Evolutionary conservation across 1,140 invertebrate species (phyloP).

Genomic region (Leptinotarsa undecemlineata): DNA sequence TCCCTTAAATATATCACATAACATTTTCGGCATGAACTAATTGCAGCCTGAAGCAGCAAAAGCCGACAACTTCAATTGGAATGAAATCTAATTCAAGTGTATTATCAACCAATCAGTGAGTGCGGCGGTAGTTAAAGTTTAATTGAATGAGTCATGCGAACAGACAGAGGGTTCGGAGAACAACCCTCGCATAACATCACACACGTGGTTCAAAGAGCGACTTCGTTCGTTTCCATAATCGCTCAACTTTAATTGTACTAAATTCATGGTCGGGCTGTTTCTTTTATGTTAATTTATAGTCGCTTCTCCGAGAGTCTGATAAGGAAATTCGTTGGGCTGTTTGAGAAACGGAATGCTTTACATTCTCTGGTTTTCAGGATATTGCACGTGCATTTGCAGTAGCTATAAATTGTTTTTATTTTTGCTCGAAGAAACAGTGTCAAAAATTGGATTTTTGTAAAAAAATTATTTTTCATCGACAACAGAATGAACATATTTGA

Average conservation of each 20-base stretch:
- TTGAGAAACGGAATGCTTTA: too few relatives aligned
- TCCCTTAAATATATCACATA: not conserved
- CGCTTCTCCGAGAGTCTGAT: not conserved
- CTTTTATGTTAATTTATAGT: conserved; percentile 30
- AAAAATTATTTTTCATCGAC: too few relatives aligned
- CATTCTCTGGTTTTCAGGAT: too few relatives aligned
- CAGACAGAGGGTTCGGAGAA: conserved; percentile 27
- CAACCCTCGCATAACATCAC: conserved; percentile 35
- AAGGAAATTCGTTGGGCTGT: conserved; percentile 9
- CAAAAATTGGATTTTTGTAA: too few relatives aligned
- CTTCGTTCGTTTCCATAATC: conserved; percentile 3
- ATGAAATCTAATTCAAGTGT: conserved; percentile 21
- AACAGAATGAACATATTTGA: too few relatives aligned
- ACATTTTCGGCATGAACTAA: not conserved
- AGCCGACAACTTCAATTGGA: conserved; percentile 6
- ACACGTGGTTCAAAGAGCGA: conserved; percentile 31
- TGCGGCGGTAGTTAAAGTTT: conserved; percentile 28
- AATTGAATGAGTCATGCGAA: conserved; percentile 40
- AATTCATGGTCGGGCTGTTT: conserved; percentile 25
- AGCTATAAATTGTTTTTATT: too few relatives aligned
- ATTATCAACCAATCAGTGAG: conserved; percentile 39
- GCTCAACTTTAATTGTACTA: conserved; percentile 19
- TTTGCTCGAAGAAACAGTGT: too few relatives aligned
- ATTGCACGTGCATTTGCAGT: too few relatives aligned
- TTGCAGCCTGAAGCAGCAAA: not conserved